Base-by-base conservation (phyloP, 2,113 vertebrate genomes). In the Nycticryphes semicollaris region DNA sequence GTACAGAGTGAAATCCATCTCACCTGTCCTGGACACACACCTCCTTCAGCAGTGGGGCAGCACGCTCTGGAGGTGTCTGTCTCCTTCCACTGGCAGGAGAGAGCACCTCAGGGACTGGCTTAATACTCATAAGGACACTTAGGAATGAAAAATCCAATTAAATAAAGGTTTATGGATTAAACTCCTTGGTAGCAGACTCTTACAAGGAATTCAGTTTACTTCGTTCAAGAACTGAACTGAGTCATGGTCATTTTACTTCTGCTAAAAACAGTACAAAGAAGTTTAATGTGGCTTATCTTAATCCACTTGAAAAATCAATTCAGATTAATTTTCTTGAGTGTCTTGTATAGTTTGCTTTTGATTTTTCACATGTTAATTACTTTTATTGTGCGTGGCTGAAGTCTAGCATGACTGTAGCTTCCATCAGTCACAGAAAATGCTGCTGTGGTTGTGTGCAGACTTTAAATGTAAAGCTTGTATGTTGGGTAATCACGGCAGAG, bases 221-320 rank as follows among this genome's bases (percentile, higher is more conserved):
- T 43, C 51, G 39, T 95, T 87, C 64, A 87, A 82, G 60, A 91
- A 17, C 86, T 68, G 35, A 89, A 82, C 77, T 31, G 80, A 84
- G 77, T 48, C 48, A 70, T 4, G 47, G 84, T 82, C 45, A 56
- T 94, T 96, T 96, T 91, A 72, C 91, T 95, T 75, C 73, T 79
- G 68, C 51, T 87, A 48, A 82, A 93, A 94, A 79, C 35, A 66
- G 33, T 68, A 87, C 86, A 91, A 90, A 89, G 81, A 39, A 64
- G 30, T 80, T 88, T 35, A 85, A 84, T 18, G 53, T 76, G 81
- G 47, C 66, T 93, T 92, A 90, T 54, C 79, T 77, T 94, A 96
- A 96, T 91, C 87, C 91, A 82, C 91, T 94, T 68, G 84, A 91
- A 94, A 95, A 95, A 96, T 93, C 90, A 89, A 96, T 96, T 50